Percentiles rank a stretch among this genome's conserved stretches.
Evolutionary conservation across 2,113 vertebrate genomes (phyloP).

Genomic region (Paracanthobrama guichenoti): DNA sequence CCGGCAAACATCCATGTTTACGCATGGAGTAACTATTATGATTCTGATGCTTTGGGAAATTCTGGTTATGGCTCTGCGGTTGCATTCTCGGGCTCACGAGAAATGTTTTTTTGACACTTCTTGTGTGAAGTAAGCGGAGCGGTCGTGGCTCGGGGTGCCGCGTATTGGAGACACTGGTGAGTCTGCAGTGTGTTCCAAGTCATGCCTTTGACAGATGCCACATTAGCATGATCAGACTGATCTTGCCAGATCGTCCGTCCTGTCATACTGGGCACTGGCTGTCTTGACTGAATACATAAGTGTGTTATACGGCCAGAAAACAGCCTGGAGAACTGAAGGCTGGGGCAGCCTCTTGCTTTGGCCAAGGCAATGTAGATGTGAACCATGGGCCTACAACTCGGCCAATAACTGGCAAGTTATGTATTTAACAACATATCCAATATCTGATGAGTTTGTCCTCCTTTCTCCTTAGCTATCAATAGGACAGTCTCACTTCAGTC

Average conservation of each 20-base stretch:
- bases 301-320: constrained; percentile 12
- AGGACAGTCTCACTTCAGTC: background rate
- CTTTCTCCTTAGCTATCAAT: background rate
- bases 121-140: constrained; percentile 41
- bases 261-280: constrained; percentile 37
- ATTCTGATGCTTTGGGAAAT: constrained; percentile 33
- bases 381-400: background rate
- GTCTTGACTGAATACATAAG: constrained; percentile 39
- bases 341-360: constrained; percentile 6
- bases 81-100: background rate
- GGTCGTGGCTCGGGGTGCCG: background rate
- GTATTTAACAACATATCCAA: constrained; percentile 5
- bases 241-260: constrained; percentile 15
- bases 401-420: background rate
- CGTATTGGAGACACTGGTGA: constrained; percentile 28
- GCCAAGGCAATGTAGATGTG: background rate
- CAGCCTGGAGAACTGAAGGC: constrained; percentile 11
- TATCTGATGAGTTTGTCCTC: background rate
- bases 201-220: constrained; percentile 47
- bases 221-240: constrained; percentile 49
- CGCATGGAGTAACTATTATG: constrained; percentile 14
- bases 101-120: constrained; percentile 21
- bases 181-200: constrained; percentile 29
- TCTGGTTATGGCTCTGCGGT: constrained; percentile 19
- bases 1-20: constrained; percentile 27